Conservation (phyloP, 2,888 invertebrate genomes). For the Archips crataeganus region DNA sequence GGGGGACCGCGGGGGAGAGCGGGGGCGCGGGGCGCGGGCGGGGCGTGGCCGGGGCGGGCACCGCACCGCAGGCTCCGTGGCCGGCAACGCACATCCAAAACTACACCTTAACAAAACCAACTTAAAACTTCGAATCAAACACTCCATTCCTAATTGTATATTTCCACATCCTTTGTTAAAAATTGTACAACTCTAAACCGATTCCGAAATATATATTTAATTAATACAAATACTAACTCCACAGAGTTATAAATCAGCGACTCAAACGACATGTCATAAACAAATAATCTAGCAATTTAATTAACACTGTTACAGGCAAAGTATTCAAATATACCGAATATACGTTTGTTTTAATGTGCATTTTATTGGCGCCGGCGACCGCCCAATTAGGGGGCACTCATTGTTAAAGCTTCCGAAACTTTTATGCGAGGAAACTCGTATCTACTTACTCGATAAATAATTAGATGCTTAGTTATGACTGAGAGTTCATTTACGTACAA, state of each 20-base stretch:
- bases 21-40: slow-evolving; percentile 47
- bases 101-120: slow-evolving; percentile 10
- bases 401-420: slow-evolving; percentile 26
- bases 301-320: slow-evolving; percentile 20
- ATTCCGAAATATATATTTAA: slow-evolving; percentile 8
- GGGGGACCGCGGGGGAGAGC: slow-evolving; percentile 24
- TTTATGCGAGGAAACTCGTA: slow-evolving; percentile 23
- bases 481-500: slow-evolving; percentile 12
- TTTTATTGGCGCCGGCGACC: slow-evolving; percentile 24
- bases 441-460: slow-evolving; percentile 17
- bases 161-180: slow-evolving; percentile 6
- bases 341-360: slow-evolving; percentile 18
- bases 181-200: slow-evolving; percentile 10
- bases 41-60: slow-evolving; percentile 37
- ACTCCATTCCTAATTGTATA: neutral
- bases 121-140: slow-evolving; percentile 16
- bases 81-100: slow-evolving; percentile 22
- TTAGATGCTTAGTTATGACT: slow-evolving; percentile 10
- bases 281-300: slow-evolving; percentile 37
- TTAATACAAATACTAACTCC: slow-evolving; percentile 20
- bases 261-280: slow-evolving; percentile 30
- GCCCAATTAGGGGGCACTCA: slow-evolving; percentile 27
- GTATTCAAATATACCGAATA: neutral
- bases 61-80: slow-evolving; percentile 48
- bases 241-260: slow-evolving; percentile 26